Conservation (phyloP, 1,140 invertebrate genomes). For the Maniola jurtina region DNA sequence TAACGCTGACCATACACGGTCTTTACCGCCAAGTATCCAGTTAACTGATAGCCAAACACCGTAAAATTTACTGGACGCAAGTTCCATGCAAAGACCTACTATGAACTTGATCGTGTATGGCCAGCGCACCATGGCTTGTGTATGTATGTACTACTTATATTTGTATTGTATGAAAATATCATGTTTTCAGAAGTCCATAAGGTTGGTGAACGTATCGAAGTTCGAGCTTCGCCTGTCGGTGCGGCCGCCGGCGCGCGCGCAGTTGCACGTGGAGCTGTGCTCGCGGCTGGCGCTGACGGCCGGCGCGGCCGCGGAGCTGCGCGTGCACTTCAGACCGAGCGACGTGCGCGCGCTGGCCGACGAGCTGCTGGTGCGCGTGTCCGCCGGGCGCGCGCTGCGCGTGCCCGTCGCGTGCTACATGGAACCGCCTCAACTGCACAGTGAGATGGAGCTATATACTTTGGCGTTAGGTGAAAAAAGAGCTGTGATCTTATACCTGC, state of each 20-base stretch:
- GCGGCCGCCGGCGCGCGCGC: conserved; percentile 26
- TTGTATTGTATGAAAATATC: background rate
- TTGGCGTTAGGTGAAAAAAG: too few relatives aligned
- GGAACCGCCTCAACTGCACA: conserved; percentile 50
- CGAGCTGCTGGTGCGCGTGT: conserved; percentile 40
- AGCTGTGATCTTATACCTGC: too few relatives aligned
- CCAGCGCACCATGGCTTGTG: too few relatives aligned
- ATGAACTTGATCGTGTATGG: too few relatives aligned
- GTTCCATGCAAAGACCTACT: too few relatives aligned
- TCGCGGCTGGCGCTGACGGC: conserved; percentile 41
- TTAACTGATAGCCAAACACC: too few relatives aligned
- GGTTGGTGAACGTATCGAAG: conserved; percentile 44
- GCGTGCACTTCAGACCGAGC: conserved; percentile 41
- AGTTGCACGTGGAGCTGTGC: conserved; percentile 35
- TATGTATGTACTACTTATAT: too few relatives aligned
- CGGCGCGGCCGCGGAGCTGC: conserved; percentile 40
- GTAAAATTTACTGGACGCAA: too few relatives aligned
- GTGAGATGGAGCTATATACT: conserved; percentile 27
- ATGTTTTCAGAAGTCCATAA: conserved; percentile 32
- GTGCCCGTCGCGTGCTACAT: conserved; percentile 53
- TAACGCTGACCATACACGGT: too few relatives aligned
- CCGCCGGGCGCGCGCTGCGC: conserved; percentile 31
- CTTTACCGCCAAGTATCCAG: too few relatives aligned
- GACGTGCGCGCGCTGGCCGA: conserved; percentile 43
- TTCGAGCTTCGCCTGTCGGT: conserved; percentile 37